Base-by-base conservation (phyloP, 2,797 vertebrate genomes). In the Brotula barbata region DNA sequence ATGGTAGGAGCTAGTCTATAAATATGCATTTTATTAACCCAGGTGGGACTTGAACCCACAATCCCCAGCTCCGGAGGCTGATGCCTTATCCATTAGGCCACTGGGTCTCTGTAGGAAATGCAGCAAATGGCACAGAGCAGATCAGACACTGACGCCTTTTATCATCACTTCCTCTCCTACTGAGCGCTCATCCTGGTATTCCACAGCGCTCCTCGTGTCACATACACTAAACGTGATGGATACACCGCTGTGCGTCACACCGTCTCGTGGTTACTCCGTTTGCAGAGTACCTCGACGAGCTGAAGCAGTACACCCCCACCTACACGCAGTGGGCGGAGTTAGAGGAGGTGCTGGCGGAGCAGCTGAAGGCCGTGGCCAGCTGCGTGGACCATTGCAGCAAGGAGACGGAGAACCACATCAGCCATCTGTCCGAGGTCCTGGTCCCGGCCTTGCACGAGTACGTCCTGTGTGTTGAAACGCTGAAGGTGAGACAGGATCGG, bases 401-500 rank as follows among this genome's bases (percentile, higher is more conserved):
- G 45, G 94, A 95, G 42, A 93, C 91, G 0, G 95, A 96, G 40
- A 91, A 85, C 69, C 84, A 90, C 45, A 88, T 94, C 84, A 71
- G 86, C 0, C 91, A 92, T 19, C 87, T 96, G 64, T 91, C 92
- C 0, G 90, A 94, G 23, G 80, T 77, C 36, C 89, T 98, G 28
- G 89, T 94, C 36, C 97, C 97, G 0, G 72, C 88, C 1, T 76
- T 98, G n/a, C 96, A 97, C 0, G 95, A 99, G 48, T 98, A 98
- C 0, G 88, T 95, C 56, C 94, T 98, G 40, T 97, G 95, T 65
- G 85, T 91, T 2, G 96, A 98, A 54, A 94, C 93, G 0, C 83
- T 98, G 6, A 94, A 92, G 96, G 95, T 99, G 89, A 90, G 91
- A 3, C 4, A 4, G 8, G 17, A 22, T 28, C 25, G 8, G 25